Conservation (phyloP, 1,140 invertebrate species). For the Frieseomelitta varia region DNA sequence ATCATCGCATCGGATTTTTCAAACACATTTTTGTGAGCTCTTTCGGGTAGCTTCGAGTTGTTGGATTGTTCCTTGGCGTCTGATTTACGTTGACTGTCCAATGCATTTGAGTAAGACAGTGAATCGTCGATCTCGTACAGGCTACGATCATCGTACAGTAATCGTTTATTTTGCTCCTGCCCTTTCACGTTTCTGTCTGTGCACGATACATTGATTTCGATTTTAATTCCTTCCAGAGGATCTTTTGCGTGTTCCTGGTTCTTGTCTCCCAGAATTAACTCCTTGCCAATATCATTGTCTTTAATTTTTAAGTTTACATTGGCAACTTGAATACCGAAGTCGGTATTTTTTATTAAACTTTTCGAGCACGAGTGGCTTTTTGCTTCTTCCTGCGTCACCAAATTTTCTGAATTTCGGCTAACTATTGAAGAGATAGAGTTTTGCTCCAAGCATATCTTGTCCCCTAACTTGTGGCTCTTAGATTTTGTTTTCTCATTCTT, state of each 20-base stretch:
- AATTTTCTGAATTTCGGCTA: background rate
- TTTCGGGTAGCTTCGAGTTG: background rate
- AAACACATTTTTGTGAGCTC: background rate
- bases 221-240: slow-evolving; percentile 73
- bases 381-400: background rate
- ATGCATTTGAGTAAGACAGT: background rate
- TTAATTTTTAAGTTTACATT: slow-evolving; percentile 75
- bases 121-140: slow-evolving; percentile 21
- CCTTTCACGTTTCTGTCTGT: slow-evolving; percentile 61
- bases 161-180: slow-evolving; percentile 39
- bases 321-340: slow-evolving; percentile 74
- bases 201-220: slow-evolving; percentile 77
- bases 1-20: background rate
- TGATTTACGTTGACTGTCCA: slow-evolving; percentile 8
- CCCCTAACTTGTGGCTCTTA: background rate
- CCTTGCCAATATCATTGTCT: slow-evolving; percentile 64
- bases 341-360: slow-evolving; percentile 50
- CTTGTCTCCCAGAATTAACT: slow-evolving; percentile 58
- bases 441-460: background rate
- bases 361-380: slow-evolving; percentile 5
- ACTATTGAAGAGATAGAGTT: background rate
- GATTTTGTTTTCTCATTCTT: background rate
- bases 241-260: slow-evolving; percentile 49
- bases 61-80: background rate
- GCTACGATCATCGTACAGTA: slow-evolving; percentile 27